Base-by-base conservation (phyloP, 2,797 vertebrate genomes). In the Tangara arthus region DNA sequence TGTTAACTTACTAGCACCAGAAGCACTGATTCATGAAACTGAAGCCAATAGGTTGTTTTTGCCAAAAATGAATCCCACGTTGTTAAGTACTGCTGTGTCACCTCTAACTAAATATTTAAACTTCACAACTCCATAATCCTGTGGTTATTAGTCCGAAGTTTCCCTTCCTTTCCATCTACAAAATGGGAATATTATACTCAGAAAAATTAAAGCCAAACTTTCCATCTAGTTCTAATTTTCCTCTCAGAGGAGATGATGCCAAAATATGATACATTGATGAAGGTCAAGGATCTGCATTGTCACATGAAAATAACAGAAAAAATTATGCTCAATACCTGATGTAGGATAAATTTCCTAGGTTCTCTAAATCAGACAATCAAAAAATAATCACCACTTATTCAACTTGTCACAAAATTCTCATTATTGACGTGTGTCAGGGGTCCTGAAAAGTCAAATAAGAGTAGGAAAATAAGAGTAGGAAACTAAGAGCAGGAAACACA, bases 31-130 rank as follows among this genome's bases (percentile, higher is more conserved):
- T 90, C 90, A 65, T 50, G 17, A 79, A 86, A 76, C 32, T 83
- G 34, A 83, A 83, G 80, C 79, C 83, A 84, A 90, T 37, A 53
- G 65, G 61, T 65, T 93, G 78, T 66, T 96, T 95, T 83, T 89
- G 80, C 92, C 82, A 95, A 86, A 89, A 89, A 66, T 0, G 9
- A 79, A 77, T 80, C 71, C 81, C 42, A 68, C 2, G 2, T 55
- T 90, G 56, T 50, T 59, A 66, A 81, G 41, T 32, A 69, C 41
- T 53, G 78, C 66, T 68, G 64, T 69, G 90, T 77, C 82, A 59
- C 49, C 41, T 65, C 59, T 70, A 69, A 84, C 55, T 28, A 79
- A 82, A 93, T 75, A 87, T 49, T 68, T 82, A 35, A 91, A 66
- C 39, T 76, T 35, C 6, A 18, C 16, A 47, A 16, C 34, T 57